Evolutionary conservation across 1,140 invertebrate species (phyloP).

Genomic region (Procambarus virginalis): DNA sequence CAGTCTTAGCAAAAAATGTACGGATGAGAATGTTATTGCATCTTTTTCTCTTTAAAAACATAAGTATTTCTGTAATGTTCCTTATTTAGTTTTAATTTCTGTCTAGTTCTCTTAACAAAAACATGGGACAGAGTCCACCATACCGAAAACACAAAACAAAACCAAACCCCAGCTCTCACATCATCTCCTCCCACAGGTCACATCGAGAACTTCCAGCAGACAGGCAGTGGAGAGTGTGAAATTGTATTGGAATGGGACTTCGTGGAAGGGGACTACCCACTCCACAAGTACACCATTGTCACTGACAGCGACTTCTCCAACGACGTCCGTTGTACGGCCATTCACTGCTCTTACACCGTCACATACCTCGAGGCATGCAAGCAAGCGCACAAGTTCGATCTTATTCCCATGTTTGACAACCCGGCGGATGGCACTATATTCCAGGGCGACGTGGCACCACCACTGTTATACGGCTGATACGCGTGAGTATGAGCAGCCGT

Average conservation of each 20-base stretch:
- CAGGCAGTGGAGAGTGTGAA: not conserved
- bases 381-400: slow-evolving; percentile 25
- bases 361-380: slow-evolving; percentile 18
- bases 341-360: not conserved
- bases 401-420: slow-evolving; percentile 22
- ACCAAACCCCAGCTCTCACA: too few species aligned
- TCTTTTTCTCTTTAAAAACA: too few species aligned
- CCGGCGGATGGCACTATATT: not conserved
- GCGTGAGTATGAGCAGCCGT: not conserved
- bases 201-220: slow-evolving; percentile 23
- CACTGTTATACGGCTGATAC: slow-evolving; percentile 14
- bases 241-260: slow-evolving; percentile 35
- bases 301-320: slow-evolving; percentile 16
- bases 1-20: too few species aligned
- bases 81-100: too few species aligned
- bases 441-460: not conserved
- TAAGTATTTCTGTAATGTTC: too few species aligned
- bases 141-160: too few species aligned
- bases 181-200: slow-evolving; percentile 5
- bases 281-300: slow-evolving; percentile 40
- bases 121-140: too few species aligned
- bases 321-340: not conserved
- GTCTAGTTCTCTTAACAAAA: too few species aligned
- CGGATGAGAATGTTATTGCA: too few species aligned
- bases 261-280: slow-evolving; percentile 5